These are phyloP conservation scores for Podarcis lilfordi DNA, from an alignment of 2,797 vertebrate species.

Conservation along the genomic window DNA sequence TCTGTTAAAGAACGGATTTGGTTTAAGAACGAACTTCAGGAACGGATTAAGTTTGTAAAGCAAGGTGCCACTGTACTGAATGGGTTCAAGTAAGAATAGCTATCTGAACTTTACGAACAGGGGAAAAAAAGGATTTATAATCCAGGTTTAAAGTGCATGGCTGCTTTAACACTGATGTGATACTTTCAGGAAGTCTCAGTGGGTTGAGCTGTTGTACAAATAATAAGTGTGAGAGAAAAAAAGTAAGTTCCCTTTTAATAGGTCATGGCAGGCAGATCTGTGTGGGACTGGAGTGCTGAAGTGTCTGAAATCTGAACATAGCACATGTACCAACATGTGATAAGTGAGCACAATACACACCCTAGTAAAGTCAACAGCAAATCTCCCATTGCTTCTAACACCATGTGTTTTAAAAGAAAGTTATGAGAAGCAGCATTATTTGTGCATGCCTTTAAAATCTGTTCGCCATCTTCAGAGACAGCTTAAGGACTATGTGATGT, in stretches of 20 bases:
- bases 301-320: constrained; percentile 2
- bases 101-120: not conserved
- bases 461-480: constrained; percentile 43
- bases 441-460: constrained; percentile 46
- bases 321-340: not conserved
- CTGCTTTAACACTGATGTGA: not conserved
- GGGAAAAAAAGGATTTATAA: not conserved
- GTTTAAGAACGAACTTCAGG: too few species aligned
- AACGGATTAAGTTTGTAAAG: too few species aligned
- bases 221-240: not conserved
- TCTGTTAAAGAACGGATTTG: too few species aligned
- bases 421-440: constrained; percentile 28
- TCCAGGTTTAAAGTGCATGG: not conserved
- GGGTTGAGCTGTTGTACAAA: not conserved
- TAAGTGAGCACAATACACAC: constrained; percentile 29
- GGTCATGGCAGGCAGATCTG: not conserved
- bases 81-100: not conserved
- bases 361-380: constrained; percentile 1
- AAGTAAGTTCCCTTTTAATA: not conserved
- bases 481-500: constrained; percentile 40
- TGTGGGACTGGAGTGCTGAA: not conserved
- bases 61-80: not conserved
- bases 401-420: constrained; percentile 24
- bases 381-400: not conserved
- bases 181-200: not conserved